phyloP scores from a whole-genome alignment of 1,140 invertebrate genomes.

The Drosophila sp. region DNA sequence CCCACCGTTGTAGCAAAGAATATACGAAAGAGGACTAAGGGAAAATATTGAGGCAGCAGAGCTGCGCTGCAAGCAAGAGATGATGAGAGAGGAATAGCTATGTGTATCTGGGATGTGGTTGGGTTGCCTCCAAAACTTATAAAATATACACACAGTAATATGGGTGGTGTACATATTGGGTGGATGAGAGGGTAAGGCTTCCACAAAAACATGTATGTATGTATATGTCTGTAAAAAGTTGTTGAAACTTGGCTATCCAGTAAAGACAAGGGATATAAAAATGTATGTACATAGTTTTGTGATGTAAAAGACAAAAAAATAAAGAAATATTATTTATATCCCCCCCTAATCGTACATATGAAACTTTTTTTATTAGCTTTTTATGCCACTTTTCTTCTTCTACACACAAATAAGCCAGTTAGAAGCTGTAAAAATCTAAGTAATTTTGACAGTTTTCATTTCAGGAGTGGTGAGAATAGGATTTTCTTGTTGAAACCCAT shows the following conservation, averaged over 20 bases:
- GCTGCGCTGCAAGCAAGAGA: background rate
- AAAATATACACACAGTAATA: slow-evolving; percentile 65
- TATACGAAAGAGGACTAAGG: background rate
- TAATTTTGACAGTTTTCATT: slow-evolving; percentile 41
- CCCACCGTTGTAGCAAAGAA: background rate
- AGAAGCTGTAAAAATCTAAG: slow-evolving; percentile 24
- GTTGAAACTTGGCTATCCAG: slow-evolving; percentile 55
- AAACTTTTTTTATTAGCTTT: slow-evolving; percentile 37
- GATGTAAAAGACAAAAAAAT: no score
- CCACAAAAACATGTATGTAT: background rate
- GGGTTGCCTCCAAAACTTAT: slow-evolving; percentile 44
- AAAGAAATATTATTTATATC: background rate
- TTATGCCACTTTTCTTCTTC: background rate
- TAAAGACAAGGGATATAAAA: slow-evolving; percentile 47
- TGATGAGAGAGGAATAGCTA: background rate
- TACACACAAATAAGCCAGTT: slow-evolving; percentile 12
- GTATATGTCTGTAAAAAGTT: slow-evolving; percentile 63
- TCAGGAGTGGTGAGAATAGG: background rate
- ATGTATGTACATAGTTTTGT: background rate
- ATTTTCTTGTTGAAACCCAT: background rate
- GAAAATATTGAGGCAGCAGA: background rate
- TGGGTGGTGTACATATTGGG: slow-evolving; percentile 27
- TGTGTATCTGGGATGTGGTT: background rate
- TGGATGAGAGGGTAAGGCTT: slow-evolving; percentile 1
- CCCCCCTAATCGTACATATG: slow-evolving; percentile 4